Conservation (phyloP, 2,113 vertebrate genomes). For the Mesembrinibis cayennensis region DNA sequence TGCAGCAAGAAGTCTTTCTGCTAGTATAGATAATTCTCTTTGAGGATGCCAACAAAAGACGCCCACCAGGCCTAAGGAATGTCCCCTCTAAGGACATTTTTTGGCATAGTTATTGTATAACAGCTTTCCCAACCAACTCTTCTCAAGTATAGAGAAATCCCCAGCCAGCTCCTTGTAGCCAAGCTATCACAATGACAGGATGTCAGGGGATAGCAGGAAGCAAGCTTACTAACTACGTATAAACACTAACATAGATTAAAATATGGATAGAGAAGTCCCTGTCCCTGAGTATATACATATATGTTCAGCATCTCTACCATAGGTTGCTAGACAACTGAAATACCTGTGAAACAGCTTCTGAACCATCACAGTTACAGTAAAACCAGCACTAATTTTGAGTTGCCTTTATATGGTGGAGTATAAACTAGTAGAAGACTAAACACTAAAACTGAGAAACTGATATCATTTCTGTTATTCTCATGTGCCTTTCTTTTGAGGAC, state of each 20-base stretch:
- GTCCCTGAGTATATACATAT: not conserved
- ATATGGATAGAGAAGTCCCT: not conserved
- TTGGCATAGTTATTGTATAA: not conserved
- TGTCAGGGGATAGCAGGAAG: not conserved
- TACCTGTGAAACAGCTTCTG: not conserved
- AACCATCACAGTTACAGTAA: not conserved
- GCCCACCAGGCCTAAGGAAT: not conserved
- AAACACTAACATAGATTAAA: not conserved
- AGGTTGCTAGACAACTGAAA: not conserved
- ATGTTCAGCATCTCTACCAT: not conserved
- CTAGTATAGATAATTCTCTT: not conserved
- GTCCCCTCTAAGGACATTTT: not conserved
- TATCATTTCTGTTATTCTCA: not conserved
- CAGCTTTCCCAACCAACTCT: not conserved
- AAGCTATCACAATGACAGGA: not conserved
- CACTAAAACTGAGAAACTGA: not conserved
- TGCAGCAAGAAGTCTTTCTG: not conserved
- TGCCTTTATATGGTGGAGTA: rapidly evolving
- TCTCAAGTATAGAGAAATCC: not conserved
- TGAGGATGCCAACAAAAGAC: not conserved
- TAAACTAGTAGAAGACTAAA: not conserved
- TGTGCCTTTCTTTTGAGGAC: not conserved
- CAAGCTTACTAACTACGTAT: not conserved
- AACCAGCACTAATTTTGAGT: not conserved
- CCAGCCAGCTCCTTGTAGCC: not conserved